phyloP scores from a whole-genome alignment of 1,140 invertebrate species.

The Megalonaias nervosa region DNA sequence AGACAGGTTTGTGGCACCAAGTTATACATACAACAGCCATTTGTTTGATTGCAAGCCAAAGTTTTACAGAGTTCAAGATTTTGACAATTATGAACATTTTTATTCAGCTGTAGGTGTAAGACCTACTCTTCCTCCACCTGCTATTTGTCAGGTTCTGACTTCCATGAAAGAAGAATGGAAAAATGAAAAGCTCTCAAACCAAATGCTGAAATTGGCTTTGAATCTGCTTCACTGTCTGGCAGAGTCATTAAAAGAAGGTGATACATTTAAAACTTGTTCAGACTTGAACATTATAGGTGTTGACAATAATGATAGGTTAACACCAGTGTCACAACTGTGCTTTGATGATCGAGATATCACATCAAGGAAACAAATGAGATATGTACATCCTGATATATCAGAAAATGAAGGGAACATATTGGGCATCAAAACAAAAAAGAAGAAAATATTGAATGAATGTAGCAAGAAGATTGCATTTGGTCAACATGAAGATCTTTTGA shows the following conservation, averaged over 20 bases:
- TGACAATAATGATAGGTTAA: slow-evolving; percentile 20
- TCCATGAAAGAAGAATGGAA: not conserved
- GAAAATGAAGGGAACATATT: slow-evolving; percentile 18
- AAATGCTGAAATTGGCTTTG: not conserved
- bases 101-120: slow-evolving; percentile 31
- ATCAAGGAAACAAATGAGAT: slow-evolving; percentile 22
- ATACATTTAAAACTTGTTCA: not conserved
- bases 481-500: slow-evolving; percentile 57
- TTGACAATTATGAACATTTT: not conserved
- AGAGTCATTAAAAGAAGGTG: not conserved
- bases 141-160: slow-evolving; percentile 1
- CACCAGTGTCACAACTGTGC: slow-evolving; percentile 28
- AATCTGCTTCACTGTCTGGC: not conserved
- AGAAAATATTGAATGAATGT: slow-evolving; percentile 11
- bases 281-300: slow-evolving; percentile 27
- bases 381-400: slow-evolving; percentile 33
- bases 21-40: slow-evolving; percentile 19
- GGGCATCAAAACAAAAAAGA: slow-evolving; percentile 43
- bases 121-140: not conserved
- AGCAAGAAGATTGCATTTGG: slow-evolving; percentile 46
- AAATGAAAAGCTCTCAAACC: not conserved
- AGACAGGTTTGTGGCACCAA: slow-evolving; percentile 14
- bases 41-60: slow-evolving; percentile 32
- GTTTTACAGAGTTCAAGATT: slow-evolving; percentile 26
- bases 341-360: slow-evolving; percentile 37